Base-by-base conservation (phyloP, 2,113 vertebrate genomes). In the Gymnobelideus leadbeateri region DNA sequence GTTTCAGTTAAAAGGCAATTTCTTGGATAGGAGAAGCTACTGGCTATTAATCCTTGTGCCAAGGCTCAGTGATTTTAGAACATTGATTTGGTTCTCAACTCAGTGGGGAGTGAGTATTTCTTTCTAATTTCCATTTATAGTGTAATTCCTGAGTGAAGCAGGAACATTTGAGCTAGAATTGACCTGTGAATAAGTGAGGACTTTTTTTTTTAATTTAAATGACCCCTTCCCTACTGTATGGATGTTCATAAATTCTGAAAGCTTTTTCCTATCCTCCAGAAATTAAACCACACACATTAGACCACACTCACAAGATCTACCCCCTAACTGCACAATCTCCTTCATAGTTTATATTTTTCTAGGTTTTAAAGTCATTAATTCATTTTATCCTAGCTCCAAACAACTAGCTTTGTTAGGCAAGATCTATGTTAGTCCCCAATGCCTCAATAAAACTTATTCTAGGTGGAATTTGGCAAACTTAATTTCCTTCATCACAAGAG, bases 151-250 rank as follows among this genome's bases (percentile, higher is more conserved):
- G 46, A 90, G 89, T 25, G 8, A 24, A 25, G 24, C 89, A 50
- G 89, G 89, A 50, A 90, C 89, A 90, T 90, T 90, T 31, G 97
- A 93, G 91, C 0, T 91, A 28, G 3, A 91, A 77, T 3, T 94
- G 37, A 8, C 16, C 26, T 91, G 92, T 31, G 0, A 90, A 93
- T 54, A 50, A 7, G 0, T 0, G 61, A 0, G 0, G 0, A n/a
- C 46, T n/a, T 19, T 0, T 0, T 10, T 0, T 0, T 91, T n/a
- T n/a, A n/a, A 94, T 96, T 61, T 0, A 0, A 43, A 25, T 6
- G 19, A 2, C 89, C 94, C 47, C 11, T 94, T 94, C 28, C 0
- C 10, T 25, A 24, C 95, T 94, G 2, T n/a, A 95, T 50, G 37
- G 1, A 50, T 90, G 28, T 2, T 2, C 6, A 1, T 31, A 0